Conservation (phyloP, 2,888 invertebrate genomes). For the Lydus trimaculatus region DNA sequence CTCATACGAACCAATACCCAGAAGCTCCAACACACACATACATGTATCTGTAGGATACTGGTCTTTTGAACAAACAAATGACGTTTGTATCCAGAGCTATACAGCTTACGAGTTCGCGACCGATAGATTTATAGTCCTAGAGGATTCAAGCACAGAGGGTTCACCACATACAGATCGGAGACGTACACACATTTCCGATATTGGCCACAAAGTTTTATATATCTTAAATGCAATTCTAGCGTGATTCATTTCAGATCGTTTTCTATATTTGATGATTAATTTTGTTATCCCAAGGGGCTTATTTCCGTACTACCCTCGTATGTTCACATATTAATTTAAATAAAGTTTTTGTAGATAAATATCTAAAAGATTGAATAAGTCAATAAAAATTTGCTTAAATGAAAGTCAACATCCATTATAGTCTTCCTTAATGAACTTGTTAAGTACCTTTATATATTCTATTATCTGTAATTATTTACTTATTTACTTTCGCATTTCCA, state of each 20-base stretch:
- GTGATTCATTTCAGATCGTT: constrained; percentile 14
- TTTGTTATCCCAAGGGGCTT: neutral
- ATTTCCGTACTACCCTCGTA: neutral
- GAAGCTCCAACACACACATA: constrained; percentile 33
- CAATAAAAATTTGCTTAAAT: neutral
- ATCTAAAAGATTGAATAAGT: no score
- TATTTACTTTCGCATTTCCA: constrained; percentile 35
- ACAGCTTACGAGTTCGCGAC: constrained; percentile 44
- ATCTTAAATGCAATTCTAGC: constrained; percentile 15
- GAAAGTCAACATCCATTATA: neutral
- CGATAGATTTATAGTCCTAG: constrained; percentile 52
- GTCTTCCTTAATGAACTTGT: neutral
- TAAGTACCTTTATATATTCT: constrained; percentile 29
- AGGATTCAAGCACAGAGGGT: constrained; percentile 39
- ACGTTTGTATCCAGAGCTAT: constrained; percentile 46
- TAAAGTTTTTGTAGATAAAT: neutral
- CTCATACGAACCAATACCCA: constrained; percentile 50
- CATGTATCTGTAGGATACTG: constrained; percentile 36
- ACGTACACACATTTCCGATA: neutral
- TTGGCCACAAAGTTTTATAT: neutral
- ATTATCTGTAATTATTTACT: constrained; percentile 33
- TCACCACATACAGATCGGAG: neutral
- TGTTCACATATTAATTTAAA: no score
- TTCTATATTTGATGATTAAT: constrained; percentile 2
- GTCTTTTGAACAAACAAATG: constrained; percentile 48